Evolutionary conservation across 2,888 invertebrate genomes (phyloP), one percentile per base, ranked within the genome.

Genomic region (Polymixis flavicincta): DNA sequence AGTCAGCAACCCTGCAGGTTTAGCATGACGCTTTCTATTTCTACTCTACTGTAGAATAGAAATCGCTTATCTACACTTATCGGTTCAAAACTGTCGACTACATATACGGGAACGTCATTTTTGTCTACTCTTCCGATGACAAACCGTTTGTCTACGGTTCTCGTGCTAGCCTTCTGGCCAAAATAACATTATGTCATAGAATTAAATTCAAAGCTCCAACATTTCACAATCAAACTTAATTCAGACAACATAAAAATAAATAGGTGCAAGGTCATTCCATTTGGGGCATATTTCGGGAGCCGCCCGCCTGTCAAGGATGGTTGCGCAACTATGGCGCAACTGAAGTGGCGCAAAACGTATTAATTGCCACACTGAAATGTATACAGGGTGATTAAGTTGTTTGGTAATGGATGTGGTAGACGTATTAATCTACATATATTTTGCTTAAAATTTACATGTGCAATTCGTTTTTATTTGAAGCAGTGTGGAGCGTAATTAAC

Each of bases 311-410:
- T 88, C 91, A 92, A 92, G 92, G 91, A 90, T 90, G 80, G 74
- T 79, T 86, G 82, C 86, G 91, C 90, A 90, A 92, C 83, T 66
- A 81, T 89, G 84, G 87, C 89, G 89, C 89, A 89, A 89, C 78
- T 73, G 71, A 63, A n/a, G 74, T 91, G 90, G 88, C 88, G 92
- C 88, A 92, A 92, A 89, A 89, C 86, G 82, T 85, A 91, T 93
- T 94, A 92, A 94, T 94, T 93, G 89, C 90, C 79, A 86, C 90
- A 90, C 87, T 88, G 79, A 77, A 85, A 88, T 77, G 42, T 65
- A 75, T 88, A 92, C 91, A 92, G 91, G 88, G 4, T 87, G 91
- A 73, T 88, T 68, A 45, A 14, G 7, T 82, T 73, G 32, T 54
- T 67, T 64, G 22, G 37, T 28, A 37, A 54, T 50, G 14, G 25